Evolutionary conservation across 2,888 invertebrate genomes (phyloP).

Genomic region (Agrotis exclamationis): DNA sequence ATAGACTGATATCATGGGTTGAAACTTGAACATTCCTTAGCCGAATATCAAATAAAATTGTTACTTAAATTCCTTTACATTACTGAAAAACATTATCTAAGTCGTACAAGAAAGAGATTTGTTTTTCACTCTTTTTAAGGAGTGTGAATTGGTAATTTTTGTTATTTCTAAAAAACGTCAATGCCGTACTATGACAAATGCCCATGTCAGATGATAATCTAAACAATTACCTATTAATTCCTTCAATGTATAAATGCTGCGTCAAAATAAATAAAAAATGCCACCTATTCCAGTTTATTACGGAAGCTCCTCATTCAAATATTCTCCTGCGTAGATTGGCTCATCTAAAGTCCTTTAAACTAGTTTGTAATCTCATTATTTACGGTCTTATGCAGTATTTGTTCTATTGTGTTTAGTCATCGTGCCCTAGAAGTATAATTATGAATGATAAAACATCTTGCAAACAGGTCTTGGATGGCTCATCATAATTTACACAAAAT

Average conservation of each 20-base stretch:
- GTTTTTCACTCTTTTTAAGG: too few species aligned
- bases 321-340: conserved; percentile 1
- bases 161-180: not conserved
- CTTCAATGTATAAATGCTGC: not conserved
- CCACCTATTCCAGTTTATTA: conserved; percentile 8
- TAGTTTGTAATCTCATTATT: conserved; percentile 7
- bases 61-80: too few species aligned
- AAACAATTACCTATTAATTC: not conserved
- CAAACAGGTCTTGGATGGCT: not conserved
- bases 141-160: too few species aligned
- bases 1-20: too few species aligned
- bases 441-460: not conserved
- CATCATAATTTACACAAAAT: too few species aligned
- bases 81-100: too few species aligned
- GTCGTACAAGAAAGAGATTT: too few species aligned
- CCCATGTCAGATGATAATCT: not conserved
- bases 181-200: not conserved
- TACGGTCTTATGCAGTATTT: conserved; percentile 5
- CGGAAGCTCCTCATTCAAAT: not conserved
- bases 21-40: too few species aligned
- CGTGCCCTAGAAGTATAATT: not conserved
- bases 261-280: conserved; percentile 10
- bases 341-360: not conserved
- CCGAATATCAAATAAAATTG: too few species aligned
- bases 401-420: not conserved